These are phyloP conservation scores for Mesocricetus auratus DNA, from an alignment of 2,113 vertebrate species.

Conservation along the genomic window DNA sequence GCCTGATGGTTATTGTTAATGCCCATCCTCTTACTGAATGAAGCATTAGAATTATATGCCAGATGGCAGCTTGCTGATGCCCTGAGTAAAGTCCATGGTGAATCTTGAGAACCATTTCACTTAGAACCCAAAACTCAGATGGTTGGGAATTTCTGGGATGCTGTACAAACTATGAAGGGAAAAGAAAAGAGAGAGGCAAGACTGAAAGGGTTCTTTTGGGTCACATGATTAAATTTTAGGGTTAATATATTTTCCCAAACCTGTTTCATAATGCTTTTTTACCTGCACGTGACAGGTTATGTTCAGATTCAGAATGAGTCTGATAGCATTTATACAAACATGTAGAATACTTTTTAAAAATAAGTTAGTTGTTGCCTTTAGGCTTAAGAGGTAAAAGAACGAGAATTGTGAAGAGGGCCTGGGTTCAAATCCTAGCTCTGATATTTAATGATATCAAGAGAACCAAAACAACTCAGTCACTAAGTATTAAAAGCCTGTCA, in stretches of 20 bases:
- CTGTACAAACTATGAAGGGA: background rate
- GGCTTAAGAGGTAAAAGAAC: background rate
- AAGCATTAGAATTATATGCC: background rate
- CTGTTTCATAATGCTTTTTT: conserved; percentile 39
- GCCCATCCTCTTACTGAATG: background rate
- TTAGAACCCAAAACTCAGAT: conserved; percentile 21
- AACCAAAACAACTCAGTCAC: background rate
- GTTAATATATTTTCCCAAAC: conserved; percentile 64
- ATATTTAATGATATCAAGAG: background rate
- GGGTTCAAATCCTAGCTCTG: conserved; percentile 12
- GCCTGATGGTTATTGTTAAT: background rate
- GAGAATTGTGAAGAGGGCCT: background rate
- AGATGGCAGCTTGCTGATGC: background rate
- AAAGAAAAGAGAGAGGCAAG: background rate
- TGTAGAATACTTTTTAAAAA: background rate
- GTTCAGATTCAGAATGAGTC: conserved; percentile 26
- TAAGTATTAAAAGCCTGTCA: background rate
- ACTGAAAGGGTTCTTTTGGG: background rate
- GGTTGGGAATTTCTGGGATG: conserved; percentile 34
- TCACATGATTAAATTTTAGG: background rate
- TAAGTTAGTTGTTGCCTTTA: background rate
- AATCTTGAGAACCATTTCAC: conserved; percentile 34
- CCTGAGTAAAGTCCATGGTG: conserved; percentile 5
- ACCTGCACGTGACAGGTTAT: background rate
- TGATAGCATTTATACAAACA: background rate